Conservation (phyloP, 2,888 invertebrate species). For the Agriotes lineatus region DNA sequence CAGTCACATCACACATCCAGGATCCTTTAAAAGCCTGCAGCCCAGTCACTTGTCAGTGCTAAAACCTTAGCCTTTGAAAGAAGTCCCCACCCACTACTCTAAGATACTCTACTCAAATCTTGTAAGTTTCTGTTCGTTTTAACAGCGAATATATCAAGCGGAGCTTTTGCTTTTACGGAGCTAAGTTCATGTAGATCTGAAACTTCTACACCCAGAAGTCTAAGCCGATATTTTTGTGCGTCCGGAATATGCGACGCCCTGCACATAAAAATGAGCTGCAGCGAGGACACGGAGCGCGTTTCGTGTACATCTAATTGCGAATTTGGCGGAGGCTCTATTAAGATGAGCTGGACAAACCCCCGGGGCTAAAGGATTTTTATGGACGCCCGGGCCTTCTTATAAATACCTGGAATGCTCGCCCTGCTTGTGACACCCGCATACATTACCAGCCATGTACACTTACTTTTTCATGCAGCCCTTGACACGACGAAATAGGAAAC, state of each 20-base stretch:
- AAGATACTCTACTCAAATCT: constrained; percentile 57
- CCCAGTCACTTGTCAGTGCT: constrained; percentile 58
- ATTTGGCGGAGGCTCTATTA: neutral
- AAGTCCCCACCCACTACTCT: constrained; percentile 52
- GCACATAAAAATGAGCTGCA: constrained; percentile 28
- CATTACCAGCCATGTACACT: constrained; percentile 7
- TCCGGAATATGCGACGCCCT: constrained; percentile 33
- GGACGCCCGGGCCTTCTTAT: neutral
- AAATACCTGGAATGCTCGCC: neutral
- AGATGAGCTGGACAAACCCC: neutral
- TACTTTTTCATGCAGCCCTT: constrained; percentile 13
- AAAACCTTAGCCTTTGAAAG: constrained; percentile 59
- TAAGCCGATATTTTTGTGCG: constrained; percentile 56
- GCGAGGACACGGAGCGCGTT: neutral
- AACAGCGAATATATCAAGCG: constrained; percentile 57
- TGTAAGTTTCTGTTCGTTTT: constrained; percentile 60
- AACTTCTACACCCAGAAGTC: constrained; percentile 51
- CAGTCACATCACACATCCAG: constrained; percentile 56
- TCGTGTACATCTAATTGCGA: too few relatives aligned
- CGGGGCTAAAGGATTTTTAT: neutral
- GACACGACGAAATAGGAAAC: neutral
- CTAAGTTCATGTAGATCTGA: constrained; percentile 55
- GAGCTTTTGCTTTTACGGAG: constrained; percentile 56
- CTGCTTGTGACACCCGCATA: neutral
- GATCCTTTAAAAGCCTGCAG: constrained; percentile 58